Evolutionary conservation across 2,797 vertebrate genomes (phyloP).

Genomic region (Crocidura indochinensis): DNA sequence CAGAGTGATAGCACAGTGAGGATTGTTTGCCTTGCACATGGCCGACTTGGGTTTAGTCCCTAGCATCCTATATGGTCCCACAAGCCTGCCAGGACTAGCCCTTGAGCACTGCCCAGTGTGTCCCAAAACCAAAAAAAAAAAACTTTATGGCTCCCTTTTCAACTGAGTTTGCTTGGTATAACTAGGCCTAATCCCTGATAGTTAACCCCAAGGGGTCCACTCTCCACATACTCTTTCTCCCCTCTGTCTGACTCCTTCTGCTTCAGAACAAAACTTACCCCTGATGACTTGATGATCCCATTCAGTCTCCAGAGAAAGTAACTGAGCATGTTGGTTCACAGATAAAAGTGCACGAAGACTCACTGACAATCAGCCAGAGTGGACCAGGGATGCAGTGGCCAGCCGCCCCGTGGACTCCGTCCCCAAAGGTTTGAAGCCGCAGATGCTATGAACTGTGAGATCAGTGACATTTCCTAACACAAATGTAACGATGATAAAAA

Average conservation of each 20-base stretch:
- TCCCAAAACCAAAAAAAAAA: background rate
- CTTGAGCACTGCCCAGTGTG: no score
- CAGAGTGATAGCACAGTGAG: no score
- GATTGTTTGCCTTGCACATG: no score
- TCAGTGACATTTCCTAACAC: constrained; percentile 82
- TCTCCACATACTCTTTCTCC: no score
- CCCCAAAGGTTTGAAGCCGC: constrained; percentile 91
- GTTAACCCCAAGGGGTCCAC: no score
- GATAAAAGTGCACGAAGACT: constrained; percentile 82
- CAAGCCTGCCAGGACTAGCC: no score
- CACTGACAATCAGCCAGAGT: background rate
- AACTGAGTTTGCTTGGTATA: background rate
- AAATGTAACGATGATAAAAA: constrained; percentile 85
- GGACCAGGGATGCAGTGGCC: constrained; percentile 42
- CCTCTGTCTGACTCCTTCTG: background rate
- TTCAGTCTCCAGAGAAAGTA: background rate
- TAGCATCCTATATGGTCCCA: no score
- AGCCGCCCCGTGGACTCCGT: constrained; percentile 75
- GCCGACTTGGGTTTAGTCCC: no score
- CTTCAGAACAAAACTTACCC: background rate
- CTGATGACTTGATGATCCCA: background rate
- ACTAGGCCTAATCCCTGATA: background rate
- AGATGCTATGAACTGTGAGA: constrained; percentile 88
- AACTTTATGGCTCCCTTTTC: constrained; percentile 47
- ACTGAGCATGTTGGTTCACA: constrained; percentile 84